Evolutionary conservation across 2,797 vertebrate species (phyloP).

Genomic region (Gallinago stenura): DNA sequence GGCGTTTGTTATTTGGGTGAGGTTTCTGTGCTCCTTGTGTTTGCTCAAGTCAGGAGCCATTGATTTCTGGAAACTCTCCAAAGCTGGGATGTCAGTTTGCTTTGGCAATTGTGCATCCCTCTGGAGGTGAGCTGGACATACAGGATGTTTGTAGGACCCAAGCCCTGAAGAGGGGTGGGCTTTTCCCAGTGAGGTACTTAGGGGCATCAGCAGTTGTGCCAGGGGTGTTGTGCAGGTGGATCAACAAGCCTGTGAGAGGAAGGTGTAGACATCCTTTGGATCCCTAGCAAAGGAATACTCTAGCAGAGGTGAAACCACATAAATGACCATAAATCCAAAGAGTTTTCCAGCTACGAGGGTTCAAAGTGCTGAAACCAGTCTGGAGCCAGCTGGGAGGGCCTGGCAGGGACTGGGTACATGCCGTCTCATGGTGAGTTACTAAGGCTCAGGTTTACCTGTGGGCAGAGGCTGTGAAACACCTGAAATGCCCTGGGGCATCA

Average conservation of each 20-base stretch:
- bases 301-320: background rate
- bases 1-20: background rate
- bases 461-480: background rate
- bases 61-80: background rate
- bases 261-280: background rate
- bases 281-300: background rate
- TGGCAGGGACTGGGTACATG: background rate
- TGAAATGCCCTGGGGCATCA: background rate
- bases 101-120: background rate
- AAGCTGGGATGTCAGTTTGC: background rate
- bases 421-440: too few relatives aligned
- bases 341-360: background rate
- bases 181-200: rapidly evolving
- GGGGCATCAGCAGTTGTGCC: background rate
- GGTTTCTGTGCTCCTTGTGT: background rate
- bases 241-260: background rate
- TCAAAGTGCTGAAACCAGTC: background rate
- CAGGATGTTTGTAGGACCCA: background rate
- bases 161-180: background rate
- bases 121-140: background rate
- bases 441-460: background rate
- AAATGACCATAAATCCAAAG: background rate
- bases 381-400: background rate
- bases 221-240: background rate
- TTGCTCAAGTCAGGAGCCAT: background rate